Base-by-base conservation (phyloP, 2,797 vertebrate species). In the Sebastes vulpes region DNA sequence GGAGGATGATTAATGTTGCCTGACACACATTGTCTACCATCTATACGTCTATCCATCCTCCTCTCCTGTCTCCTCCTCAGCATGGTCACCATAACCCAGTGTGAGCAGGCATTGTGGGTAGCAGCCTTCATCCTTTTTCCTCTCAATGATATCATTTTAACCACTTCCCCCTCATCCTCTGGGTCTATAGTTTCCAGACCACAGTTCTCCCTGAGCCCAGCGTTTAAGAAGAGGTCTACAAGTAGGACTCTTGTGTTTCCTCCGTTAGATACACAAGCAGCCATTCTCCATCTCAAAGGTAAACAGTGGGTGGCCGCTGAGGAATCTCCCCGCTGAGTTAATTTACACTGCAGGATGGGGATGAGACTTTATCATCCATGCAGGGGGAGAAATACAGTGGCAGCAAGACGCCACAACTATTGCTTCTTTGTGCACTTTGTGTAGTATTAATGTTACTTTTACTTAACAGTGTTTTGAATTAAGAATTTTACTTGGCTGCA, bases 261-360 rank as follows among this genome's bases (percentile, higher is more conserved):
- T 52, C 42, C n/a, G 57, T 69, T 66, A 71, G 72, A 56, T 59
- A 67, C 78, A 75, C 76, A 72, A 68, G 35, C 82, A 50, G 42
- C 52, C n/a, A 28, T 73, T 72, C 78, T 76, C 59, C 53, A 16
- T 67, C 68, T 80, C 57, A 84, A 72, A 78, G 63, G 81, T 77
- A 75, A 91, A 90, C 70, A 69, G 31, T 38, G 66, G 53, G 64
- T 23, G 61, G 53, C 70, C 80, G 29, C 64, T 25, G 32, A 81
- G 67, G 80, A 90, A n/a, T 63, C 65, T 75, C 48, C 70, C 58
- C 35, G 54, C 65, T 71, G 81, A 59, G 63, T 20, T 73, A 18
- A 82, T 90, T 85, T 88, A 79, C 82, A 72, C 65, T 57, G 77
- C 58, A 77, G 81, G 59, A 68, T 4, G 6, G 32, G 32, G 59